Percentiles rank a stretch among this genome's conserved stretches.
Conservation (phyloP, 1,140 invertebrate species). For the Cotesia vestalis region DNA sequence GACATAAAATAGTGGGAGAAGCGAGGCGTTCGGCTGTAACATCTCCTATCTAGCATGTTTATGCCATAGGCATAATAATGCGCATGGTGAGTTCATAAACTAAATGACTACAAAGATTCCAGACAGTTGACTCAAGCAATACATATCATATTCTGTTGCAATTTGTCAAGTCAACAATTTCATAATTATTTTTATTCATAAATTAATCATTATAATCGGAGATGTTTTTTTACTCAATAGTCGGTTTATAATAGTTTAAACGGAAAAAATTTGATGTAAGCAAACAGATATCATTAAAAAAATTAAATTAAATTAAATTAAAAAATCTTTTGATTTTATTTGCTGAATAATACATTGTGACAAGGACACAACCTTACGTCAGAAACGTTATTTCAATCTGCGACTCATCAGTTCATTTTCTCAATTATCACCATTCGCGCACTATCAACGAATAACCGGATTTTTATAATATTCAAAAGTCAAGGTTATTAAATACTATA, state of each 20-base stretch:
- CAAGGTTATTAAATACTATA: not conserved
- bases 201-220: too few species aligned
- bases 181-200: conserved; percentile 13
- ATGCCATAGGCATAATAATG: conserved; percentile 60
- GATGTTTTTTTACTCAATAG: conserved; percentile 3
- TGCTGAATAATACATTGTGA: too few species aligned
- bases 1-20: conserved; percentile 39
- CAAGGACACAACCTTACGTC: not conserved
- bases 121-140: conserved; percentile 55
- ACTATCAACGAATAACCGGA: not conserved
- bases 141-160: conserved; percentile 16
- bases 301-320: too few species aligned
- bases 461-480: conserved; percentile 2
- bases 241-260: not conserved
- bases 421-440: conserved; percentile 6
- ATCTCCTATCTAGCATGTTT: conserved; percentile 33
- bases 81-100: conserved; percentile 61
- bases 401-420: conserved; percentile 1
- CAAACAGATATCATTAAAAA: too few species aligned
- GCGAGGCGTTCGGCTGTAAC: conserved; percentile 43
- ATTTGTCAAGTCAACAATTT: not conserved
- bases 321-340: too few species aligned
- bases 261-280: too few species aligned
- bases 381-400: not conserved
- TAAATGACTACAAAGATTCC: conserved; percentile 62